Evolutionary conservation across 2,797 vertebrate genomes (phyloP).

Genomic region (Tadarida brasiliensis): DNA sequence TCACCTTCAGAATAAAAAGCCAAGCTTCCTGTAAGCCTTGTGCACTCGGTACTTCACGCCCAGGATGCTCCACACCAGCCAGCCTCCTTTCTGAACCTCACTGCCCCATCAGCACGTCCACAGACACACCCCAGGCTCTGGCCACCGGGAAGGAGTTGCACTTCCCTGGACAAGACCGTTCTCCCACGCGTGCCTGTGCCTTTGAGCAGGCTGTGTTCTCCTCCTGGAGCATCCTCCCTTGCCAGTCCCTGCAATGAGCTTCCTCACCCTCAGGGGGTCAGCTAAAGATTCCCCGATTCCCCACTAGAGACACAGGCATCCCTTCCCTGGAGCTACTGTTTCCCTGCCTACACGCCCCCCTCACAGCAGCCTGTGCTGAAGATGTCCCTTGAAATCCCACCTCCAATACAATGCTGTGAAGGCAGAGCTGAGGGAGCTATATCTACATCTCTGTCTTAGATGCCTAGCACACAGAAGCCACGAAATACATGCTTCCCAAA

Average conservation of each 20-base stretch:
- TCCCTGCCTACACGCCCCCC: not conserved
- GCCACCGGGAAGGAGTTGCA: not conserved
- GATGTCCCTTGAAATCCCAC: not conserved
- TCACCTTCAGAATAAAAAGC: not conserved
- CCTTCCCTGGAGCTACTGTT: not conserved
- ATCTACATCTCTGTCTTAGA: not conserved
- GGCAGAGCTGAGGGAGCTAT: not conserved
- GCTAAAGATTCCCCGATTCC: not conserved
- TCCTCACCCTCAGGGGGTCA: not conserved
- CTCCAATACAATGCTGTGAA: not conserved
- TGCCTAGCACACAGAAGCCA: not conserved
- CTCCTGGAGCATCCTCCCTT: not conserved
- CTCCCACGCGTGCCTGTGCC: not conserved
- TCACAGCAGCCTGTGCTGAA: not conserved
- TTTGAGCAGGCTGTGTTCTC: not conserved
- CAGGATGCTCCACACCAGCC: not conserved
- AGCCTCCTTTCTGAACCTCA: not conserved
- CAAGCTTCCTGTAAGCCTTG: not conserved
- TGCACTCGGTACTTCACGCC: not conserved
- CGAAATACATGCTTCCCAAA: constrained; percentile 3
- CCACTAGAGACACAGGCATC: not conserved
- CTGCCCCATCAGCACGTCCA: not conserved
- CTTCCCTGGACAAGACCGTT: not conserved
- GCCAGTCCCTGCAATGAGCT: not conserved
- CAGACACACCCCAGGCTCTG: not conserved